Conservation (phyloP, 1,140 invertebrate species). For the Pemphigus obesinymphae region DNA sequence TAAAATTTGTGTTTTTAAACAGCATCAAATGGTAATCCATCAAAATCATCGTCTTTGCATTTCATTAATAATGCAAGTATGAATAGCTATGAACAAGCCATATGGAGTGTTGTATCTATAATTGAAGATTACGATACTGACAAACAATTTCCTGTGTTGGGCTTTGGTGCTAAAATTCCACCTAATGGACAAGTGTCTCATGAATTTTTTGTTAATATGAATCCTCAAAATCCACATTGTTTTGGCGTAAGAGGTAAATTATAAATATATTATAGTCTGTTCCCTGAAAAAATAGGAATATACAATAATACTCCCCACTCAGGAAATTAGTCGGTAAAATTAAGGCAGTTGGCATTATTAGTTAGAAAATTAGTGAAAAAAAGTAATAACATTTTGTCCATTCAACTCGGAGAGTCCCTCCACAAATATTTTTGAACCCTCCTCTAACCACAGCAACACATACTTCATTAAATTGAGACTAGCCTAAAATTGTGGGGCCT, state of each 20-base stretch:
- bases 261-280: too few relatives aligned
- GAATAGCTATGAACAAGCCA: constrained; percentile 60
- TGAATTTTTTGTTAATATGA: constrained; percentile 60
- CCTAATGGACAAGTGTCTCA: constrained; percentile 56
- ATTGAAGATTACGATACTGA: constrained; percentile 62
- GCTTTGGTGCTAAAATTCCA: constrained; percentile 58
- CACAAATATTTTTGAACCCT: too few relatives aligned
- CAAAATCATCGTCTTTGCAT: constrained; percentile 57
- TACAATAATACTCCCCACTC: too few relatives aligned
- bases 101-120: constrained; percentile 60
- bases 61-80: constrained; percentile 52
- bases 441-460: too few relatives aligned
- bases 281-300: too few relatives aligned
- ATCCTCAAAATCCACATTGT: constrained; percentile 59
- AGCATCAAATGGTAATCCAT: constrained; percentile 64
- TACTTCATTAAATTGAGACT: too few relatives aligned
- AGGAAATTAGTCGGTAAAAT: too few relatives aligned
- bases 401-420: too few relatives aligned
- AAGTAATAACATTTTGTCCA: too few relatives aligned
- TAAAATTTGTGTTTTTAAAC: constrained; percentile 29
- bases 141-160: constrained; percentile 57
- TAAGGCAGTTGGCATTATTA: too few relatives aligned
- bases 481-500: too few relatives aligned
- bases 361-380: too few relatives aligned
- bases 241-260: constrained; percentile 49